Percentiles rank a stretch among this genome's conserved stretches.
Conservation (phyloP, 2,113 vertebrate genomes). For the Silurus asotus region DNA sequence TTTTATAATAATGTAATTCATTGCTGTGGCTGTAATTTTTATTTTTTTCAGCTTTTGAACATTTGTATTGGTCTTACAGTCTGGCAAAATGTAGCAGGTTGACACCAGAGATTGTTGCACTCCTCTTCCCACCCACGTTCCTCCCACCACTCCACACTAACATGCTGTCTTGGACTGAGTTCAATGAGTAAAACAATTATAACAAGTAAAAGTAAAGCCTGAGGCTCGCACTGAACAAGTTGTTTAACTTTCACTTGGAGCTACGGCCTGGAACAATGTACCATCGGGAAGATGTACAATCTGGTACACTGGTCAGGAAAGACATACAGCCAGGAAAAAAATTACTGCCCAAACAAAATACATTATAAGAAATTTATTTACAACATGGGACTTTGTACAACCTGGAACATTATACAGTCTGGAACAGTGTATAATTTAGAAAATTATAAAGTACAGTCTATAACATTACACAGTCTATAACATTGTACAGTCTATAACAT, state of each 20-base stretch:
- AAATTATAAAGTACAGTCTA: no score
- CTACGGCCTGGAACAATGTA: no score
- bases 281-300: no score
- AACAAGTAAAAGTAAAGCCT: background rate
- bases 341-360: no score
- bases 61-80: slow-evolving; percentile 13
- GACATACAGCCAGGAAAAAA: no score
- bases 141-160: slow-evolving; percentile 2
- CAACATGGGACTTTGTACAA: no score
- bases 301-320: no score
- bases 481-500: no score
- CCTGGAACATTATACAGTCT: no score
- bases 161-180: background rate
- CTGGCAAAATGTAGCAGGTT: slow-evolving; percentile 11
- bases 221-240: background rate
- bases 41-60: background rate
- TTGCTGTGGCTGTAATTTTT: background rate
- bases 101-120: slow-evolving; percentile 10
- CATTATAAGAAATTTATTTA: no score
- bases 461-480: no score
- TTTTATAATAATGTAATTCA: background rate
- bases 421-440: no score
- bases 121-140: slow-evolving; percentile 20
- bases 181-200: slow-evolving; percentile 10
- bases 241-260: slow-evolving; percentile 1